Percentiles rank a stretch among this genome's conserved stretches.
These are phyloP conservation scores for Hozukius guyotensis DNA, from an alignment of 2,797 vertebrate species.

Conservation along the genomic window DNA sequence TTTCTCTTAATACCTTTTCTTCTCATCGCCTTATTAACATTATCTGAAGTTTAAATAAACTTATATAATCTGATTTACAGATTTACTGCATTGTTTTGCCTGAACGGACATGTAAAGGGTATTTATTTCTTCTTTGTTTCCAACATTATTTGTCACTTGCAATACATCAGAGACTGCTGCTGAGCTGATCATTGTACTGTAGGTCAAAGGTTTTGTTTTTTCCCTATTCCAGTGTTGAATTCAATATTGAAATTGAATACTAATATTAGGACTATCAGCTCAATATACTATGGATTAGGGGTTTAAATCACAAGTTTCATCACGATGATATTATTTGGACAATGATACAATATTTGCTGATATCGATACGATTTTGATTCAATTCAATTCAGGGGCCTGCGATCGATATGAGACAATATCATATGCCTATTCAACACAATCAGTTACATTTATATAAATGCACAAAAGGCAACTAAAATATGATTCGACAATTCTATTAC, in stretches of 20 bases:
- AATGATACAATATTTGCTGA: too few species aligned
- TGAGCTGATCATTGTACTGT: neutral
- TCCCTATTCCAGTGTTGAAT: neutral
- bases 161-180: neutral
- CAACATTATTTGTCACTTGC: neutral
- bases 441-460: too few species aligned
- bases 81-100: neutral
- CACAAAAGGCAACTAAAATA: too few species aligned
- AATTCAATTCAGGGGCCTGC: too few species aligned
- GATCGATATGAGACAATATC: too few species aligned
- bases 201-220: neutral
- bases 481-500: too few species aligned
- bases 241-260: neutral
- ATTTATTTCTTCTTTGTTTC: neutral
- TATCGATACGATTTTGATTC: too few species aligned
- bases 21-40: neutral
- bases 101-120: neutral
- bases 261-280: neutral
- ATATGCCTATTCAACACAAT: too few species aligned
- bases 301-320: too few species aligned
- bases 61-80: neutral
- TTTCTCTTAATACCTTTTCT: neutral
- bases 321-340: too few species aligned
- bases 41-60: neutral
- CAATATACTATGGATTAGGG: neutral